Base-by-base conservation (phyloP, 2,797 vertebrate genomes). In the Tangara arthus region DNA sequence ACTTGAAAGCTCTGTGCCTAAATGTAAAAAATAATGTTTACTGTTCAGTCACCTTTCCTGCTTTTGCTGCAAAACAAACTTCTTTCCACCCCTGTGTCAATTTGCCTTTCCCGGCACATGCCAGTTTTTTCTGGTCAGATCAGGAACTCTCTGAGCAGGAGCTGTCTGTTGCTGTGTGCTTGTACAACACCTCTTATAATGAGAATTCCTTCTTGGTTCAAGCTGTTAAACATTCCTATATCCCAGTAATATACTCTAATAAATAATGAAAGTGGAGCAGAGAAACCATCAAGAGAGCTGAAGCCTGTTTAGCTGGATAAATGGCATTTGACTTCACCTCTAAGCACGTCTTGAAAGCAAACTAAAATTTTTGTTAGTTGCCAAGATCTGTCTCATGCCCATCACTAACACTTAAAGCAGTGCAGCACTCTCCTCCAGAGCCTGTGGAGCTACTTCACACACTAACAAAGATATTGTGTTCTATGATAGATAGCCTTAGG, bases 271-370 rank as follows among this genome's bases (percentile, higher is more conserved):
- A 66, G 34, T 35, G 46, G 72, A 85, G 46, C 57, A 85, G 42
- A 81, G 64, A 77, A 89, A 46, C 57, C 76, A 68, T 46, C 64
- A 82, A 56, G 79, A 88, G 50, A 91, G 21, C 34, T 68, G 76
- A n/a, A 79, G 34, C 52, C 90, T 89, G 32, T 87, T 87, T 92
- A 84, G 57, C 22, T 90, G 87, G 49, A 87, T 75, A 87, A 94
- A 92, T 82, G 53, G 41, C 5, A 0, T 82, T 87, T 77, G 71
- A 91, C 65, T 92, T 56, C 79, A 64, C 56, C 92, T 82, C 49
- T 80, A 64, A 89, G 68, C 27, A 77, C 0, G 0, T 53, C 90
- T 85, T 89, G 84, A 91, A 94, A 89, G 44, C 1, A 17, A 87
- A 77, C 30, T 50, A 26, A 91, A 91, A 39, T 94, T 85, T 89